phyloP scores from a whole-genome alignment of 1,140 invertebrate genomes.

The Neodiprion fabricii region DNA sequence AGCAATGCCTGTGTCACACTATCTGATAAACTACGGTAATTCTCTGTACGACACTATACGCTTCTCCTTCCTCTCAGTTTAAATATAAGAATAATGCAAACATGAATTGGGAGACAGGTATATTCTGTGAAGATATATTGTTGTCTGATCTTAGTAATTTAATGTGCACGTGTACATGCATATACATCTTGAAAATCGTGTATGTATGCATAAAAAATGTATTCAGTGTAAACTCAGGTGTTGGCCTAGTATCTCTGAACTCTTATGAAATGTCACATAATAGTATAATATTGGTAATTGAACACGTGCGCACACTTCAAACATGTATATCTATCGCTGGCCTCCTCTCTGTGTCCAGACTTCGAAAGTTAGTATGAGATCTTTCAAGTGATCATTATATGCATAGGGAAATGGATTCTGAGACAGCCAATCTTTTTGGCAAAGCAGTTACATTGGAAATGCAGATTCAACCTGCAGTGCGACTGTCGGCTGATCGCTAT shows the following conservation, averaged over 20 bases:
- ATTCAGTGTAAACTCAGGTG: neutral
- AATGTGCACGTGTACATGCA: neutral
- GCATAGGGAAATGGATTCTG: neutral
- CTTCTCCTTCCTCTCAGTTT: conserved; percentile 63
- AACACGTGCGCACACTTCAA: neutral
- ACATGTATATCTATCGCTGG: conserved; percentile 4
- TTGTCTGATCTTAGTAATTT: neutral
- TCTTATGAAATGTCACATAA: neutral
- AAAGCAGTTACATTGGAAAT: too few species aligned
- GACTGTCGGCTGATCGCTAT: too few species aligned
- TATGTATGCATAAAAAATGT: neutral
- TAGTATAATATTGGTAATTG: neutral
- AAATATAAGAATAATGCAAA: conserved; percentile 20
- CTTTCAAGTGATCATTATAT: conserved; percentile 23
- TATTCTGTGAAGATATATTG: neutral
- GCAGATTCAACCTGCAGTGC: too few species aligned
- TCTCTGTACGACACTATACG: conserved; percentile 44
- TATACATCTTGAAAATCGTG: neutral
- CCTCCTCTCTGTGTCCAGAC: conserved; percentile 59
- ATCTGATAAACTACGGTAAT: neutral
- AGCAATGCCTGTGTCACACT: neutral
- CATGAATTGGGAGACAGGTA: too few species aligned
- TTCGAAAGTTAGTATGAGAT: conserved; percentile 53
- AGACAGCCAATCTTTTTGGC: too few species aligned
- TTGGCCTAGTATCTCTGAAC: too few species aligned